These are phyloP conservation scores for Crenichthys baileyi DNA, from an alignment of 2,797 vertebrate genomes.

Conservation along the genomic window DNA sequence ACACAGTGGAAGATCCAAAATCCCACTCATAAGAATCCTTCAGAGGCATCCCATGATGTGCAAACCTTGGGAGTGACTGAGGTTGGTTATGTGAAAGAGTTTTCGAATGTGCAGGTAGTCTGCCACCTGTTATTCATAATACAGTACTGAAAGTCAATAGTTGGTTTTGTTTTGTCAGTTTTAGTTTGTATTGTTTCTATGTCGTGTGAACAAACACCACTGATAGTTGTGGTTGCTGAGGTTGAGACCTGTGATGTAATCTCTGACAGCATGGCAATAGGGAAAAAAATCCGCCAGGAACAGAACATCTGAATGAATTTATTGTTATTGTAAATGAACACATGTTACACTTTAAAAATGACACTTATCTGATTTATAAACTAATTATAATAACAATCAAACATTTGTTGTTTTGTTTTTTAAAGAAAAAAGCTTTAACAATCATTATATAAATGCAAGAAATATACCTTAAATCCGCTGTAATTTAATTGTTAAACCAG, in stretches of 20 bases:
- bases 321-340: neutral
- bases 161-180: conserved; percentile 21
- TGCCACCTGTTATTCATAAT: conserved; percentile 9
- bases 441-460: neutral
- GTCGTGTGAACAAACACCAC: neutral
- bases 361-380: neutral
- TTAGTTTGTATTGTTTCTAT: neutral
- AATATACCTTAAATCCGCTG: neutral
- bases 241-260: conserved; percentile 29
- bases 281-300: neutral
- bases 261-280: neutral
- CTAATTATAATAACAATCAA: neutral
- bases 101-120: neutral
- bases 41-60: neutral
- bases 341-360: neutral
- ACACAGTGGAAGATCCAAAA: neutral
- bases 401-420: neutral
- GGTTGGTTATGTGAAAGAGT: neutral
- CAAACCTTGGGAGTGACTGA: neutral
- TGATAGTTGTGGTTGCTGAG: conserved; percentile 36
- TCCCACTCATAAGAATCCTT: neutral
- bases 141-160: conserved; percentile 23
- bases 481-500: neutral
- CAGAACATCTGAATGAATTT: neutral
- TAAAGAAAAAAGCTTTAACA: neutral